phyloP scores from a whole-genome alignment of 2,113 vertebrate species.

The Lontra canadensis region DNA sequence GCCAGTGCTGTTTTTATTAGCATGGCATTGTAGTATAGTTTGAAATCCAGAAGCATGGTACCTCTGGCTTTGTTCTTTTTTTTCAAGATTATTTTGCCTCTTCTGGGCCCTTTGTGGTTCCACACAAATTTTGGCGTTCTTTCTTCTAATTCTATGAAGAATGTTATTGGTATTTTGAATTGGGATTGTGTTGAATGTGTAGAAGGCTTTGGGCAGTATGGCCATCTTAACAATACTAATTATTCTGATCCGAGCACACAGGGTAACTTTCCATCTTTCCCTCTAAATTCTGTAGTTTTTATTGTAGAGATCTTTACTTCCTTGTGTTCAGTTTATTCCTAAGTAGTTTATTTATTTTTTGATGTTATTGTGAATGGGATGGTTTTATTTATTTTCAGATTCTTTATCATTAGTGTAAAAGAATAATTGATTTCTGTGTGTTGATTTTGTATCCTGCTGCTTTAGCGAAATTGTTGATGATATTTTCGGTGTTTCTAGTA shows the following conservation, averaged over 20 bases:
- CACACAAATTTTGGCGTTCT: too few relatives aligned
- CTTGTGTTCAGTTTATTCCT: neutral
- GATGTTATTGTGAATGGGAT: neutral
- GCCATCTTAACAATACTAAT: neutral
- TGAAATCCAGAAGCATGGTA: neutral
- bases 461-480: neutral
- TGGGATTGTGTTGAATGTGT: neutral
- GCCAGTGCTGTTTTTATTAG: neutral
- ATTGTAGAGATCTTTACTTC: neutral
- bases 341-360: neutral
- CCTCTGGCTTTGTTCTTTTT: too few relatives aligned
- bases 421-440: neutral
- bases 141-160: too few relatives aligned
- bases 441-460: neutral
- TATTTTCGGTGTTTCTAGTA: neutral
- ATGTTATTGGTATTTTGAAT: neutral
- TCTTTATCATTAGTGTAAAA: neutral
- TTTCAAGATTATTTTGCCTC: too few relatives aligned
- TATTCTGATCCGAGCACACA: neutral
- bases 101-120: too few relatives aligned
- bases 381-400: neutral
- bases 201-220: neutral
- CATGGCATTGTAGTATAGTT: neutral
- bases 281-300: neutral
- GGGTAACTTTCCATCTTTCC: neutral